Evolutionary conservation across 2,888 invertebrate genomes (phyloP), one percentile per base, ranked within the genome.

Genomic region (Auanema freiburgensis): DNA sequence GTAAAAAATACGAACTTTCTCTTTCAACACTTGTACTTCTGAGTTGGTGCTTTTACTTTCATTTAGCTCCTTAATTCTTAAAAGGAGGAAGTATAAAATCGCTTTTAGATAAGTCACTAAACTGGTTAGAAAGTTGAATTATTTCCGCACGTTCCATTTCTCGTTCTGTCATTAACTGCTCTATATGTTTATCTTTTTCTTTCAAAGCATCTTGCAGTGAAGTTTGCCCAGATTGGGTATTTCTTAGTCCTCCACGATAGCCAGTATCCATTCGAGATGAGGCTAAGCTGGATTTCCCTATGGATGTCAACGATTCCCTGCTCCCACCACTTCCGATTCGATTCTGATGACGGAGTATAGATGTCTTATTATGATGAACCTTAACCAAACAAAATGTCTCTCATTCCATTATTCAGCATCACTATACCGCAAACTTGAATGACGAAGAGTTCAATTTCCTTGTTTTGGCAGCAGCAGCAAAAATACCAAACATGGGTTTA

Each of bases 171-270:
- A 95, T 88, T 77, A 97, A 87, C 80, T 92, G 90, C 83, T 95
- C 93, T 81, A 97, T 90, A 83, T 96, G 94, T 73, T 91, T 90
- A 83, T 95, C 92, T 84, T 95, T 96, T 85, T 96, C 95, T 83
- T 91, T 90, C 65, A 96, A 86, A 41, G 92, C 88, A 85, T 93
- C 93, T 93, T 95, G 85, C 11, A 52, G 1, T 55, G 1, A 16
- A 8, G 41, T 11, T 5, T 55, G 25, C 33, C 52, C 25, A n/a
- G 33, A 16, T n/a, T 14, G 18, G 8, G 14, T 18, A 14, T 5
- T 4, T 23, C 18, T 23, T 5, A n/a, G 24, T 5, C 52, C 23
- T 8, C 16, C 6, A n/a, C n/a, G n/a, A 21, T 23, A 16, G 5
- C 3, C 5, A 52, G 4, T 24, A 3, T 12, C 55, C 25, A 55